Base-by-base conservation (phyloP, 1,140 invertebrate species). In the Bombus soroeensis region DNA sequence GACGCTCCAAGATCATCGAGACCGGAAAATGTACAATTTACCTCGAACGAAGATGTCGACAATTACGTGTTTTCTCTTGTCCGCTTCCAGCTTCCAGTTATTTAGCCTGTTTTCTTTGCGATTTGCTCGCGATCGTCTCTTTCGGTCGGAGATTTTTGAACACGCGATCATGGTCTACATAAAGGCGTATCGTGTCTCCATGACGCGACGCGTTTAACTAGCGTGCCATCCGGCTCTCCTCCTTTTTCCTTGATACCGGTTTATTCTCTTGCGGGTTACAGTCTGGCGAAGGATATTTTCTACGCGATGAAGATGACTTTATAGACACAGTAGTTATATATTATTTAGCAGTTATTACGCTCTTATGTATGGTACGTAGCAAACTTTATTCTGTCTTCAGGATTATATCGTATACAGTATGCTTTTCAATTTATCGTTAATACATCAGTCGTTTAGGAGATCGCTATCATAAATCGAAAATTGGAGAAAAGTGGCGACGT, bases 61-160 rank as follows among this genome's bases (percentile, higher is more conserved):
- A 22, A 25, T 5, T 8, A 10, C 18, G 25, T 28, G 37, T 34
- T 34, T 83, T 53, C 72, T 13, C 15, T 73, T 37, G 32, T 12
- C 77, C 66, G n/a, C 80, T 86, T 62, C 12, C 47, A 53, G 34
- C 12, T 41, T 34, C 32, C 22, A 13, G 1, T n/a, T 37, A 43
- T 64, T 15, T 34, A 71, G 34, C 53, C n/a, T 34, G 34, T n/a
- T 81, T 34, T 28, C 77, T 66, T 39, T 0, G 18, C 43, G 22
- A 43, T 34, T 59, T 76, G 22, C 28, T 62, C 37, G 57, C 41
- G 28, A 4, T 47, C 62, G 72, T 88, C 47, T 74, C 28, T 74
- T 85, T 81, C 22, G 68, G 68, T 71, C 77, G 10, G 9, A 25
- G 32, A 85, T 72, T 85, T 85, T 79, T 43, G 1, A n/a, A 18